Conservation (phyloP, 2,797 vertebrate species). For the Garrulus glandarius region DNA sequence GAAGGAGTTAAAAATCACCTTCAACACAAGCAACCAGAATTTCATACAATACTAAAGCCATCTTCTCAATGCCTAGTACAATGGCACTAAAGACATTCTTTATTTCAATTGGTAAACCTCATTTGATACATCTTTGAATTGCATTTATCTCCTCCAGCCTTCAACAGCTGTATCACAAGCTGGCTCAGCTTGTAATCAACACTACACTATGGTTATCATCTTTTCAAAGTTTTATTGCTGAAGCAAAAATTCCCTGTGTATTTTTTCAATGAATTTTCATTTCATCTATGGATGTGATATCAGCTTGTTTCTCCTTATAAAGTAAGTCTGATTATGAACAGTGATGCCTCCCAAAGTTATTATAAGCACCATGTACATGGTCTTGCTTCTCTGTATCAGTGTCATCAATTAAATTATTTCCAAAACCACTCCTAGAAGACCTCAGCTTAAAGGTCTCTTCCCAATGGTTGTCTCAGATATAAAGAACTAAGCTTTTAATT, state of each 20-base stretch:
- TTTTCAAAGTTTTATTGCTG: neutral
- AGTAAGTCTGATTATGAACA: neutral
- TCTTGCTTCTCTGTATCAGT: neutral
- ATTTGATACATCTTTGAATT: neutral
- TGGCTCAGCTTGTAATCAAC: neutral
- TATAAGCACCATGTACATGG: rapidly evolving
- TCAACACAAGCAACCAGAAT: neutral
- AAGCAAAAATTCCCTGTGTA: neutral
- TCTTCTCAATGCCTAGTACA: neutral
- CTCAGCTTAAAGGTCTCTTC: neutral
- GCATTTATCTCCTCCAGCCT: neutral
- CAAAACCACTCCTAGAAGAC: neutral
- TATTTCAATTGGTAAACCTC: neutral
- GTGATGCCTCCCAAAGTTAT: neutral
- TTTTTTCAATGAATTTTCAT: neutral
- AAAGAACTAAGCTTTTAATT: neutral
- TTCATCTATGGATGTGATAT: neutral
- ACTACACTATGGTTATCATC: neutral
- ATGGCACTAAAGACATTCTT: neutral
- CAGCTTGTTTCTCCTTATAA: neutral
- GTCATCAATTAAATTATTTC: neutral
- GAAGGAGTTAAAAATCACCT: neutral
- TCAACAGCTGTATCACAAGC: constrained; percentile 2
- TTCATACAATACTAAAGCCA: neutral
- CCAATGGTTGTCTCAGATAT: neutral